Evolutionary conservation across 2,113 vertebrate genomes (phyloP).

Genomic region (Camelus bactrianus): DNA sequence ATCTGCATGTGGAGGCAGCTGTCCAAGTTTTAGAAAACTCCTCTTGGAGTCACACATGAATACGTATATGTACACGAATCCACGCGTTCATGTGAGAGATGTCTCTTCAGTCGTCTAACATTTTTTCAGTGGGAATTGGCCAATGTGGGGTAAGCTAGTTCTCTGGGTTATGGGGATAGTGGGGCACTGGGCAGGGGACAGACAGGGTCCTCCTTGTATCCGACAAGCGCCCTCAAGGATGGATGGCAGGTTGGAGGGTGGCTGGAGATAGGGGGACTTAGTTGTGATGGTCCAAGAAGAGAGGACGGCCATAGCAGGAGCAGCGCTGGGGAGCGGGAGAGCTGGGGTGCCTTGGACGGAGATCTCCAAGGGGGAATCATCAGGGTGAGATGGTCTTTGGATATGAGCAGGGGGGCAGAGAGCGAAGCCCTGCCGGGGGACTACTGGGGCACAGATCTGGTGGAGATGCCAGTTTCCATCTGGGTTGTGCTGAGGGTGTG

Average conservation of each 20-base stretch:
- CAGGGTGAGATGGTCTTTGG: not conserved
- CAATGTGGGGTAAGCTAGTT: not conserved
- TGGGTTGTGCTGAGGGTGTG: not conserved
- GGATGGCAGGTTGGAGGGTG: not conserved
- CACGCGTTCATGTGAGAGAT: not conserved
- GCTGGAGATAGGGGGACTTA: not conserved
- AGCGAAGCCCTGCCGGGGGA: not conserved
- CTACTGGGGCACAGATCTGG: not conserved
- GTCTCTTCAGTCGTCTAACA: not conserved
- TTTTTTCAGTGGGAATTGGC: not conserved
- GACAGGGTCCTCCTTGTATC: not conserved
- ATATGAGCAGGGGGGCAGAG: not conserved
- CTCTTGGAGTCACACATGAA: not conserved
- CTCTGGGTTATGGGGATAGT: not conserved
- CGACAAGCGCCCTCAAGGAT: not conserved
- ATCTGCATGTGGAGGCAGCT: not conserved
- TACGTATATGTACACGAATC: rapidly evolving
- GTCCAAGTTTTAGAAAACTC: slow-evolving; percentile 40
- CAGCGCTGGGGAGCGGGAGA: not conserved
- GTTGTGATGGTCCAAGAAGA: not conserved
- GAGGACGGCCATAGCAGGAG: not conserved
- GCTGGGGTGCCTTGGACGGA: not conserved
- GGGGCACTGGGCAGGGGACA: not conserved
- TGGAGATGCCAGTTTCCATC: not conserved
- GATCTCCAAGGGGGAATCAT: not conserved